Conservation (phyloP, 2,888 invertebrate genomes). For the Salpingus planirostris region DNA sequence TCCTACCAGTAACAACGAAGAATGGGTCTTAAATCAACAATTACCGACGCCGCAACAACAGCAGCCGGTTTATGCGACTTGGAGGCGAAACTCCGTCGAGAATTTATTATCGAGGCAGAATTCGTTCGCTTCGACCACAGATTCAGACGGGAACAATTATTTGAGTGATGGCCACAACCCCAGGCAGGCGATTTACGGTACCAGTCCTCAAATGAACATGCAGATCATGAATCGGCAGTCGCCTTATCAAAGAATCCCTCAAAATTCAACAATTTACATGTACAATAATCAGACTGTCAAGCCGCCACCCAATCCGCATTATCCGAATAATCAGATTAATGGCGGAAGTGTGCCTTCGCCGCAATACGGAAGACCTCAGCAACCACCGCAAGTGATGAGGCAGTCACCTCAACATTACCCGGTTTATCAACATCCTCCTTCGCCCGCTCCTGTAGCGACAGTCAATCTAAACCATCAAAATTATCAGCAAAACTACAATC, state of each 20-base stretch:
- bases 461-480: conserved; percentile 24
- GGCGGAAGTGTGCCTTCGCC: conserved; percentile 6
- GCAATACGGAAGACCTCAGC: conserved; percentile 7
- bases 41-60: conserved; percentile 1
- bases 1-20: too few species aligned
- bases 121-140: background rate
- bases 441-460: conserved; percentile 32
- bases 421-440: conserved; percentile 34
- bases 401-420: conserved; percentile 19
- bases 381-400: conserved; percentile 18
- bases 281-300: conserved; percentile 2
- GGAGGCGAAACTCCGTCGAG: conserved; percentile 30
- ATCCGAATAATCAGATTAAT: conserved; percentile 7
- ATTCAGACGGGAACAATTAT: conserved; percentile 4
- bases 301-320: conserved; percentile 1
- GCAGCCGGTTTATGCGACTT: conserved; percentile 21
- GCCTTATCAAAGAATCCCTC: conserved; percentile 30
- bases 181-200: background rate
- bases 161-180: background rate
- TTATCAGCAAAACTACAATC: conserved; percentile 18
- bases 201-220: background rate
- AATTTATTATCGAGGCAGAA: conserved; percentile 18
- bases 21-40: too few species aligned
- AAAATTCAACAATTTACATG: conserved; percentile 20
- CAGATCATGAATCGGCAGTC: conserved; percentile 25